Evolutionary conservation across 1,140 invertebrate species (phyloP).

Genomic region (Pteromalus puparum): DNA sequence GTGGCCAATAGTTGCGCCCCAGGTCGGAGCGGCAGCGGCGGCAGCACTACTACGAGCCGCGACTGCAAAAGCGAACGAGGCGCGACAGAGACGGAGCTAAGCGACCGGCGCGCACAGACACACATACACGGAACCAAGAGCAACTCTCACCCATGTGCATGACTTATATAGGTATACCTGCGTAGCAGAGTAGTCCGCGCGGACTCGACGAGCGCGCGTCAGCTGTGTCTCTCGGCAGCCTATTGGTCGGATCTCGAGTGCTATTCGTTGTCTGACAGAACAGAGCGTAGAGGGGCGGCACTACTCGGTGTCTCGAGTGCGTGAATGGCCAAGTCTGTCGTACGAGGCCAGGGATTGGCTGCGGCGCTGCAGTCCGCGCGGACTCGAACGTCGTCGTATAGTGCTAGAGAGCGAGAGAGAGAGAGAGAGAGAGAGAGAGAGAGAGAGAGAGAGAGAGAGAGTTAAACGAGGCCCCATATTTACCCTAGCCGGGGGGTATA

Average conservation of each 20-base stretch:
- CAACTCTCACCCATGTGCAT: too few relatives aligned
- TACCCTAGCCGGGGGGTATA: slow-evolving; percentile 62
- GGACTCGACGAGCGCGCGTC: slow-evolving; percentile 54
- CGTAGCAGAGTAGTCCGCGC: slow-evolving; percentile 26
- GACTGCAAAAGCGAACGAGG: slow-evolving; percentile 43
- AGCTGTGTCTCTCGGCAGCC: background rate
- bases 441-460: slow-evolving; percentile 37
- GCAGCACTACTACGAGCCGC: slow-evolving; percentile 26
- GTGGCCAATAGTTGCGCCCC: slow-evolving; percentile 74
- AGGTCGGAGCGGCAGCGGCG: slow-evolving; percentile 55
- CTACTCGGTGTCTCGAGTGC: background rate
- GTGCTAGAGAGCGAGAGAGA: too few relatives aligned
- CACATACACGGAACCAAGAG: background rate
- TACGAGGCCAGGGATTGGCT: slow-evolving; percentile 57
- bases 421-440: slow-evolving; percentile 36
- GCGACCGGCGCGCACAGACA: background rate
- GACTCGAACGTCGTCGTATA: slow-evolving; percentile 57
- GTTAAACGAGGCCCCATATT: slow-evolving; percentile 65
- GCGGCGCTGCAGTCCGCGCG: slow-evolving; percentile 63
- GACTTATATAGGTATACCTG: background rate
- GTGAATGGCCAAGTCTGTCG: slow-evolving; percentile 1
- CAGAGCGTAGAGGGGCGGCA: background rate
- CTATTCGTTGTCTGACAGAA: background rate
- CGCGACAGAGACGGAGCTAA: slow-evolving; percentile 17
- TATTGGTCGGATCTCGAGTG: slow-evolving; percentile 55